Evolutionary conservation across 2,888 invertebrate species (phyloP), one percentile per base, ranked within the genome.

Genomic region (Tinea pellionella): DNA sequence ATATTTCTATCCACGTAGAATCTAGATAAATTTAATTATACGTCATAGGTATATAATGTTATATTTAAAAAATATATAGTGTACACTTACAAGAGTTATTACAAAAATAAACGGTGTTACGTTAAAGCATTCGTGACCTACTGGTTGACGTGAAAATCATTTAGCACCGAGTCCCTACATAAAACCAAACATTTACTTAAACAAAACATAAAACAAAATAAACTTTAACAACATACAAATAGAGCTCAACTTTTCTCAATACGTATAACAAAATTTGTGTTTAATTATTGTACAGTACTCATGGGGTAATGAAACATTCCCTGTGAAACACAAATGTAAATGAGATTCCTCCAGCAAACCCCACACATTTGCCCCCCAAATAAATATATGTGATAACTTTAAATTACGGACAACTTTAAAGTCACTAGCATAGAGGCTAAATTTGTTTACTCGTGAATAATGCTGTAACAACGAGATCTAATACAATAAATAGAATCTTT

Each of bases 291-390:
- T 15, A 47, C 16, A 47, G 47, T 18, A 18, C 47, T 47, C 47
- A 47, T 15, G 47, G 47, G 15, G 55, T 55, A 55, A 55, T 18
- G 55, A 19, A 29, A 55, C 13, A 24, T 55, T 55, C 19, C 24
- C 55, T 19, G 55, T 29, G 19, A 24, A 55, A 55, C 55, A 24
- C 24, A 19, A 55, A 55, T 19, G 55, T 55, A 55, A n/a, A 55
- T 55, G 55, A 55, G 55, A 55, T 55, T 47, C 16, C 13, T 47
- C 13, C 2, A 15, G 6, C 37, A 2, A 37, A n/a, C n/a, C 37
- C 37, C 47, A 47, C 47, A 2, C 47, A 47, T 47, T 47, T 47
- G 13, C 37, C 37, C n/a, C 9, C 37, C 37, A 37, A 37, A 37
- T 37, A 37, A 6, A 37, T 37, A 37, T n/a, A n/a, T n/a, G n/a